Evolutionary conservation across 2,797 vertebrate species (phyloP).

Genomic region (Mastacembelus armatus): DNA sequence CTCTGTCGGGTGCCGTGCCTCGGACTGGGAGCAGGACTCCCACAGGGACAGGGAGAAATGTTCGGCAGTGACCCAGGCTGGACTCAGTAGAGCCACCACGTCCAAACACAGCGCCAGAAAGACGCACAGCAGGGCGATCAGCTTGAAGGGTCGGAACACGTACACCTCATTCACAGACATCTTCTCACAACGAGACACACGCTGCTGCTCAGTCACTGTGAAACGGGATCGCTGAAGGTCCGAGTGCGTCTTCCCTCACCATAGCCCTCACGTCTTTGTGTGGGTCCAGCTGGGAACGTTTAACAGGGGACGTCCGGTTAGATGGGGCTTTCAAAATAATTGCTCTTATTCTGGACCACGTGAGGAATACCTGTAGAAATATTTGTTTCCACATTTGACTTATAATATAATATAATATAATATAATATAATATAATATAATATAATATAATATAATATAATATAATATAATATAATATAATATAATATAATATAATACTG

Average conservation of each 20-base stretch:
- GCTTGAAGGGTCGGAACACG: slow-evolving; percentile 84
- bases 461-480: background rate
- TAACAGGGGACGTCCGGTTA: slow-evolving; percentile 44
- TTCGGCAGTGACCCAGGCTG: slow-evolving; percentile 88
- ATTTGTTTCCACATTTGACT: too few species aligned
- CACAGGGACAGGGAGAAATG: slow-evolving; percentile 86
- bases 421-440: background rate
- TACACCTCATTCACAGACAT: slow-evolving; percentile 84
- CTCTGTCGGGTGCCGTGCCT: slow-evolving; percentile 23
- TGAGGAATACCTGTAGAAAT: background rate
- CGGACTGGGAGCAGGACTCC: slow-evolving; percentile 82
- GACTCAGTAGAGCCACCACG: slow-evolving; percentile 85
- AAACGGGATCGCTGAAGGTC: slow-evolving; percentile 33
- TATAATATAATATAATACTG: too few species aligned
- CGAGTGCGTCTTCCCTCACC: slow-evolving; percentile 36
- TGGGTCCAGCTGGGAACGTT: slow-evolving; percentile 52
- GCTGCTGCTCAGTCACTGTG: slow-evolving; percentile 27
- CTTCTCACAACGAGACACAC: slow-evolving; percentile 20
- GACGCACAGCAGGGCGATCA: slow-evolving; percentile 86
- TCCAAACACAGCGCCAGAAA: slow-evolving; percentile 85
- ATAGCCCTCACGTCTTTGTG: slow-evolving; percentile 30
- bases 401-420: background rate
- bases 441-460: background rate
- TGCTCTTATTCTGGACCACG: too few species aligned
- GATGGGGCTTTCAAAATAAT: slow-evolving; percentile 64